These are phyloP conservation scores for Pseudococcus jackbeardsleyi DNA, from an alignment of 2,888 invertebrate species.

Conservation along the genomic window DNA sequence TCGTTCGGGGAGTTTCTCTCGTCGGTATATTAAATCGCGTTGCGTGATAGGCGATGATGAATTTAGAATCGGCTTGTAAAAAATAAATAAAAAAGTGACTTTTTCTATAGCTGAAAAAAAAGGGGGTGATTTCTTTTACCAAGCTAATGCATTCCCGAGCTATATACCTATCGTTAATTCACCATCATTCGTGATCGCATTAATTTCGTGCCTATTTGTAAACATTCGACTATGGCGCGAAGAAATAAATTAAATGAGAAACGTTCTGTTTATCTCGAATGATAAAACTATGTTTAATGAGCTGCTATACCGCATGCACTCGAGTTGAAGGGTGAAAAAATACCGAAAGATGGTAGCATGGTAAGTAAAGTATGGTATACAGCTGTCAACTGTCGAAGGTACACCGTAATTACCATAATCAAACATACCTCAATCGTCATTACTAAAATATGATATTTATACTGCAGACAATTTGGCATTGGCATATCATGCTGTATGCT, in stretches of 20 bases:
- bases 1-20: conserved; percentile 44
- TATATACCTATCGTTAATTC: background rate
- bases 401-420: no score
- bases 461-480: no score
- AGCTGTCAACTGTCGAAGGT: no score
- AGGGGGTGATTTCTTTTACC: conserved; percentile 15
- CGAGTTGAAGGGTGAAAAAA: no score
- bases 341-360: no score
- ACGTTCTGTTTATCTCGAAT: background rate
- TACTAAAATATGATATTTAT: no score
- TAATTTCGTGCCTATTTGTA: conserved; percentile 24
- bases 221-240: conserved; percentile 3
- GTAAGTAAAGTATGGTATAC: no score
- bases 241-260: conserved; percentile 18
- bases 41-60: conserved; percentile 47
- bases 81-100: background rate
- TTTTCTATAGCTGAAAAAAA: background rate
- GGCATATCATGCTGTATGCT: no score
- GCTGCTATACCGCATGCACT: no score
- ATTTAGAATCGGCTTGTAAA: conserved; percentile 33
- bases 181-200: background rate
- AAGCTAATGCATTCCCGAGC: background rate
- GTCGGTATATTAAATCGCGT: conserved; percentile 40
- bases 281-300: background rate
- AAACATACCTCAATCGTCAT: no score